Base-by-base conservation (phyloP, 2,888 invertebrate species). In the Acleris cristana region DNA sequence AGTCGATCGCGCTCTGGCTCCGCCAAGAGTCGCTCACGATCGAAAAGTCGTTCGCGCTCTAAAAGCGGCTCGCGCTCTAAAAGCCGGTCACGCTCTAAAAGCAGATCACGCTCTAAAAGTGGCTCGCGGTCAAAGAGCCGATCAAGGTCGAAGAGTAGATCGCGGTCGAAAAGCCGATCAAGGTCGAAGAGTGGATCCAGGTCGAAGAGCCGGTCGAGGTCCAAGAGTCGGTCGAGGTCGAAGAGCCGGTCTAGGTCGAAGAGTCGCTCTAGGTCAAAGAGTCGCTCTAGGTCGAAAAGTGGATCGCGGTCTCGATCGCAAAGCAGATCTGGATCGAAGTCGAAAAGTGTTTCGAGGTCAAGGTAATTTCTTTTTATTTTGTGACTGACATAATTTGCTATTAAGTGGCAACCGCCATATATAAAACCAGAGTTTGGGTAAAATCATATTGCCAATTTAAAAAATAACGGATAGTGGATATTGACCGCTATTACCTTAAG, bases 181-280 rank as follows among this genome's bases (percentile, higher is more conserved):
- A 73, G 84, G 4, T 91, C 90, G 1, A 79, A 88, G 55, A 90
- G 92, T 14, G 75, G 78, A 21, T 86, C 87, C 18, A 73, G 72
- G 71, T 79, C 83, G 0, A 75, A 78, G 55, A 80, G 81, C 21
- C 74, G 87, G 0, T 89, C 87, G 0, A 71, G 79, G 19, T 83
- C 84, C 0, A 81, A 83, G 53, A 86, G 86, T 10, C 71, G 86
- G 0, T 91, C 89, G 0, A 72, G 80, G 18, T 88, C 88, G 0
- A 83, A 83, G 65, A 86, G 86, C 57, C 79, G 82, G 0, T 90
- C 81, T 48, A 73, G 83, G 48, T 88, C 89, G 3, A 81, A 82
- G 67, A 87, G 88, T 18, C 71, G 86, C 0, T 91, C 89, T 0
- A 72, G 80, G 18, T 88, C 88, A 0, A 83, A 83, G 65, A 86